A percentile compares a stretch with the other conserved stretches of the same genome.
Evolutionary conservation across 1,140 invertebrate genomes (phyloP).

Genomic region (Drosophila prosaltans): DNA sequence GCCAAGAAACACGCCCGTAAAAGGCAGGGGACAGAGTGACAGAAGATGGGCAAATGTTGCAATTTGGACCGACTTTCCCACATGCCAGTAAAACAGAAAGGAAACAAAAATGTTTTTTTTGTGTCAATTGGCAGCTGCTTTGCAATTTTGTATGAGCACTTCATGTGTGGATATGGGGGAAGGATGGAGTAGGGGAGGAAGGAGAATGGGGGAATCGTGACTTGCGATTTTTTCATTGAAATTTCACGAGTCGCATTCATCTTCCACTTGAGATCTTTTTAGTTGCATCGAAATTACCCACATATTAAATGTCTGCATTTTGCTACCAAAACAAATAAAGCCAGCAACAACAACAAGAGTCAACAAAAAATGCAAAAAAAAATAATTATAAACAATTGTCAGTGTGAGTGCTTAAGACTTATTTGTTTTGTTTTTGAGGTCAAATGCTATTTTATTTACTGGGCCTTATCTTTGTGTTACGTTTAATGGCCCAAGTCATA

Average conservation of each 20-base stretch:
- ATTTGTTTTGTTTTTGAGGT: constrained; percentile 13
- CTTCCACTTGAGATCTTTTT: not conserved
- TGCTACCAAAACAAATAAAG: constrained; percentile 11
- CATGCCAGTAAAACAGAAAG: constrained; percentile 22
- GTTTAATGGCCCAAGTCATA: constrained; percentile 9
- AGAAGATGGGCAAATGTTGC: not conserved
- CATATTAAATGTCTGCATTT: constrained; percentile 11
- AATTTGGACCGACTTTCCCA: constrained; percentile 12
- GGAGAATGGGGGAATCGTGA: constrained; percentile 9
- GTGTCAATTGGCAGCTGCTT: constrained; percentile 20
- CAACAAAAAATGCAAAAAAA: not conserved
- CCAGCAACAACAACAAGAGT: constrained; percentile 8
- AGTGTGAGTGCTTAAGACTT: not conserved
- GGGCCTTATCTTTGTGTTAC: constrained; percentile 14
- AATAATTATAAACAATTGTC: constrained; percentile 59
- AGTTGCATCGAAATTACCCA: constrained; percentile 8
- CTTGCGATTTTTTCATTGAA: constrained; percentile 27
- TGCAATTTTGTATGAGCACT: not conserved
- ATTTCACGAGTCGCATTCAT: constrained; percentile 20
- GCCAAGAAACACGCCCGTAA: not conserved
- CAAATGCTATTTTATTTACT: constrained; percentile 12
- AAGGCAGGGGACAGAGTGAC: constrained; percentile 9
- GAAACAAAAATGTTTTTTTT: constrained; percentile 31
- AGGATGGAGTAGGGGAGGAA: too few species aligned
- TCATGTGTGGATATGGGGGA: not conserved